Base-by-base conservation (phyloP, 1,140 invertebrate genomes). In the Apis mellifera region DNA sequence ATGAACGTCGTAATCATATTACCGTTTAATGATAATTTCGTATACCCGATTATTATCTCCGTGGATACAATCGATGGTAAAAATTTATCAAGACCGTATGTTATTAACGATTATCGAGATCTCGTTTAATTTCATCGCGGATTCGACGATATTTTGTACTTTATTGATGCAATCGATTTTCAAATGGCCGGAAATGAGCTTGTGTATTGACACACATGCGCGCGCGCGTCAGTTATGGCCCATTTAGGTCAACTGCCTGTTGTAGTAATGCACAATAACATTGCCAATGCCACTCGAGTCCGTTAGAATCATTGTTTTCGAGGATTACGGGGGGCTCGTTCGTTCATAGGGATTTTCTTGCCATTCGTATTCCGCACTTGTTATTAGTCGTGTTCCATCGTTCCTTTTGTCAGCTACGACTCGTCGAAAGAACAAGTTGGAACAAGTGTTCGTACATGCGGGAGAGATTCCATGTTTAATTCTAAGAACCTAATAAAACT, bases 191-290 rank as follows among this genome's bases (percentile, higher is more conserved):
- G 66, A 78, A 78, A 71, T 78, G 55, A 60, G 55, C 19, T 19
- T 68, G 23, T 23, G 4, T 48, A 70, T 69, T 70, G 54, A 78
- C 52, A 78, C 42, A 23, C 19, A 65, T 7, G 17, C 15, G 12
- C 3, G 42, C 17, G 42, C 48, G 42, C n/a, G 23, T 26, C 26
- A 52, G 42, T 60, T 71, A 79, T 42, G 48, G 48, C 0, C 68
- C 68, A 79, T 79, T 79, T 79, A 72, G 68, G 77, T 79, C 68
- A 62, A 79, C 55, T 64, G 77, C 23, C 68, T 72, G 48, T 79
- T 64, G 77, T 79, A 72, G 42, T 19, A 9, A 5, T 79, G 48
- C 68, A 79, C 57, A 79, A 79, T 72, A 79, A 79, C 77, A 72
- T 71, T 64, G 26, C 68, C 69, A 13, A 54, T 72, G 15, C n/a